Conservation (phyloP, 2,888 invertebrate genomes). For the Caenorhabditis sulstoni region DNA sequence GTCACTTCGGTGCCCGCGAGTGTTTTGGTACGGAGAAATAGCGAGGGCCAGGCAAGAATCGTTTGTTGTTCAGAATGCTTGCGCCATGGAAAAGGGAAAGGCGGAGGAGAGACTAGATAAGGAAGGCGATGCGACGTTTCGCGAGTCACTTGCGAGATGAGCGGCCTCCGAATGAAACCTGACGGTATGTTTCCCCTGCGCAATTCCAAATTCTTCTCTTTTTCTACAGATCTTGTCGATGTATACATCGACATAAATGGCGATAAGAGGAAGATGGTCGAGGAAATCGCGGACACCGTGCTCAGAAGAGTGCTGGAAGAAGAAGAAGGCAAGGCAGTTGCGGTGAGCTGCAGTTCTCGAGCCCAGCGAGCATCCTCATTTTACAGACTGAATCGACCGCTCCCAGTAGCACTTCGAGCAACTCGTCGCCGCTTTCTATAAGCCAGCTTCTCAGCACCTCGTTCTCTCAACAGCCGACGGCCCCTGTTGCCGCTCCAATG, state of each 20-base stretch:
- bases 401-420: constrained; percentile 16
- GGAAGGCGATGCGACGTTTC: constrained; percentile 16
- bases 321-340: constrained; percentile 11
- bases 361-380: background rate
- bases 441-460: constrained; percentile 42
- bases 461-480: constrained; percentile 7
- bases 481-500: constrained; percentile 4
- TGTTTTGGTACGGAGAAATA: constrained; percentile 37
- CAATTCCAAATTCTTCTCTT: background rate
- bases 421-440: constrained; percentile 28
- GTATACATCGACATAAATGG: constrained; percentile 38
- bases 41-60: constrained; percentile 16
- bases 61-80: constrained; percentile 49
- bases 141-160: constrained; percentile 36
- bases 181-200: constrained; percentile 10
- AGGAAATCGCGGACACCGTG: constrained; percentile 33
- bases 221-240: constrained; percentile 17
- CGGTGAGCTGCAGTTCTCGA: background rate
- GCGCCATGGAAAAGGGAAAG: constrained; percentile 38
- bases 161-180: constrained; percentile 14
- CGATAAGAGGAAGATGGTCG: constrained; percentile 31
- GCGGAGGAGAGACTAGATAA: constrained; percentile 44
- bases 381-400: constrained; percentile 10
- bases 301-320: constrained; percentile 37
- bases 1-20: constrained; percentile 27